Evolutionary conservation across 53 echinoderm and acorn worm species (phyloP).

Genomic region (Crossaster papposus): DNA sequence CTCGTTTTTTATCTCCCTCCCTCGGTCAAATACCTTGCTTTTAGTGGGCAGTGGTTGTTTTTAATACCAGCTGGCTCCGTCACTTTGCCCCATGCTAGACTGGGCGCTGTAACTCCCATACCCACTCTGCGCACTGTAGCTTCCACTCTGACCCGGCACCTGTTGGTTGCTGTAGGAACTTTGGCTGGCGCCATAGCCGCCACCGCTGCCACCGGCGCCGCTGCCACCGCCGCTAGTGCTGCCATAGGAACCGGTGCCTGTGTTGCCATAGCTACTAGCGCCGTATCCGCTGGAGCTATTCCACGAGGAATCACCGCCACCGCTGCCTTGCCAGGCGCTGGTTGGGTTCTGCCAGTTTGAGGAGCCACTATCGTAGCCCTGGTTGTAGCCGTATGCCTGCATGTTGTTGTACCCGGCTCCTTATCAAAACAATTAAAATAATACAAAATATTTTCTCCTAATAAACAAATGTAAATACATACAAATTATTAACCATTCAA

Average conservation of each 20-base stretch:
- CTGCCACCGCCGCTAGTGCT: background rate
- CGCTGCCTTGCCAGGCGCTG: slow-evolving; percentile 29
- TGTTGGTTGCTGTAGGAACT: no score
- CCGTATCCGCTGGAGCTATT: slow-evolving; percentile 38
- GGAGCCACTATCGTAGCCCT: slow-evolving; percentile 19
- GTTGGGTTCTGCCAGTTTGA: slow-evolving; percentile 46
- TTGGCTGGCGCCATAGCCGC: no score
- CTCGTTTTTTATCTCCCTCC: background rate
- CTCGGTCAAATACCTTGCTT: background rate
- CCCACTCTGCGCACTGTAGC: no score
- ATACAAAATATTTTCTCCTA: no score
- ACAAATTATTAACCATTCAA: no score
- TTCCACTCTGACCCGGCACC: no score
- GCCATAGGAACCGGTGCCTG: background rate
- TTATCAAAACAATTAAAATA: background rate
- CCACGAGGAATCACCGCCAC: slow-evolving; percentile 41
- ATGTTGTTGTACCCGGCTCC: slow-evolving; percentile 3
- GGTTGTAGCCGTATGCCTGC: slow-evolving; percentile 21
- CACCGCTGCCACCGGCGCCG: no score
- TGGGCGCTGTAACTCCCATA: slow-evolving; percentile 23
- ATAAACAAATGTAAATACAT: no score
- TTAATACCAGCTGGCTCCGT: slow-evolving; percentile 44
- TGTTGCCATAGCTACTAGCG: background rate
- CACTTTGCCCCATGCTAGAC: slow-evolving; percentile 41
- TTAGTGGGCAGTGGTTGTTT: background rate